A percentile compares a stretch with the other conserved stretches of the same genome.
These are phyloP conservation scores for Drosophila gunungcola DNA, from an alignment of 1,140 invertebrate genomes.

Conservation along the genomic window DNA sequence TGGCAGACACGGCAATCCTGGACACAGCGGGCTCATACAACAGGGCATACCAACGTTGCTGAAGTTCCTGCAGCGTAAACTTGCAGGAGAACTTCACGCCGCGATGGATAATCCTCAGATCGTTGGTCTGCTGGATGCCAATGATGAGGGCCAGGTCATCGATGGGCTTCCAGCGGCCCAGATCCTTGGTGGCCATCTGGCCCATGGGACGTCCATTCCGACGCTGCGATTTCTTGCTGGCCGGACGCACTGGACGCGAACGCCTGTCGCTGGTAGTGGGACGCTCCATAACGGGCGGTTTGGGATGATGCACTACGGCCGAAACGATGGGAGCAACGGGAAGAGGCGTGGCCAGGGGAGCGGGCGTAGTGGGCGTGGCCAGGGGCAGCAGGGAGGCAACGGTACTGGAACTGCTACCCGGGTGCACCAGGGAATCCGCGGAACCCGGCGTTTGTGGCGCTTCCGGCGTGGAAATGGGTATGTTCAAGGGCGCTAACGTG, in stretches of 20 bases:
- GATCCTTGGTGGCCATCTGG: conserved; percentile 91
- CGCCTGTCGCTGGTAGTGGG: conserved; percentile 36
- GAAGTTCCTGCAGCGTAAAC: conserved; percentile 96
- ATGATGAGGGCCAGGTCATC: conserved; percentile 98
- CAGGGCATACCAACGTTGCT: conserved; percentile 97
- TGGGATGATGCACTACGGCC: conserved; percentile 27
- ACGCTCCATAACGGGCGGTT: conserved; percentile 50
- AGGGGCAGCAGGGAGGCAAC: conserved; percentile 24
- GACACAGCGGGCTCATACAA: conserved; percentile 96
- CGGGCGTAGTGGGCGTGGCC: conserved; percentile 33
- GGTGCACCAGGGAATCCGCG: conserved; percentile 51
- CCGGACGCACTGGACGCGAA: conserved; percentile 62
- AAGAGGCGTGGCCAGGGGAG: conserved; percentile 28
- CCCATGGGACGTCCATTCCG: conserved; percentile 88
- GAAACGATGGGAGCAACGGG: conserved; percentile 17
- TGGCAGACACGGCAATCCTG: conserved; percentile 94
- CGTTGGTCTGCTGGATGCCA: conserved; percentile 96
- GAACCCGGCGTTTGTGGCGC: conserved; percentile 57
- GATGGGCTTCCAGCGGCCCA: conserved; percentile 98
- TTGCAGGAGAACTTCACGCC: conserved; percentile 98
- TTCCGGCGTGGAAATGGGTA: conserved; percentile 70
- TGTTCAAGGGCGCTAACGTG: conserved; percentile 20
- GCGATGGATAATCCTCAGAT: conserved; percentile 93
- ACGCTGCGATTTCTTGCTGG: conserved; percentile 85
- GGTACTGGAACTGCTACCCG: conserved; percentile 37